Evolutionary conservation across 2,113 vertebrate species (phyloP).

Genomic region (Zosterops borbonicus): DNA sequence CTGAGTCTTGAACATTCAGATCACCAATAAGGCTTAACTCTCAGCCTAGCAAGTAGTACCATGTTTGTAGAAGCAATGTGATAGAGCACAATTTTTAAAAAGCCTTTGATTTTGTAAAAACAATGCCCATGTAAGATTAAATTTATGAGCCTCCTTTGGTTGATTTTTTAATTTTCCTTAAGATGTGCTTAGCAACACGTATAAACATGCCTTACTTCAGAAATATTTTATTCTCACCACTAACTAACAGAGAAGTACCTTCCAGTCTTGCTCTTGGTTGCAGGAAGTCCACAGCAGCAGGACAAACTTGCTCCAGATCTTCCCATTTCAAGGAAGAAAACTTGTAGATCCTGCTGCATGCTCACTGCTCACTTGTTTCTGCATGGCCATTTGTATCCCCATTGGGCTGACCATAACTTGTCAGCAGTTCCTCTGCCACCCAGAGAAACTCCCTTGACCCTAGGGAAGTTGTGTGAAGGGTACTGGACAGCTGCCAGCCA

Average conservation of each 20-base stretch:
- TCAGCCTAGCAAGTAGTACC: too few species aligned
- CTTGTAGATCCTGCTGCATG: not conserved
- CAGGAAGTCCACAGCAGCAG: not conserved
- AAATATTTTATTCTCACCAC: not conserved
- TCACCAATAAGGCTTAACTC: not conserved
- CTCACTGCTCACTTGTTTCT: not conserved
- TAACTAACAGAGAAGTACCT: not conserved
- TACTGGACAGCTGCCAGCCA: not conserved
- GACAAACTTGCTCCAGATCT: not conserved
- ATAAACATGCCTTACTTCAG: not conserved
- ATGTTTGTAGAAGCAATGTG: not conserved
- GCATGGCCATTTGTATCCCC: not conserved
- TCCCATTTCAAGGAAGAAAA: not conserved
- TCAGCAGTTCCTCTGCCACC: not conserved
- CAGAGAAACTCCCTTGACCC: not conserved
- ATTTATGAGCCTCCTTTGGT: not conserved
- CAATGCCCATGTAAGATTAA: not conserved
- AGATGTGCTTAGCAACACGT: not conserved
- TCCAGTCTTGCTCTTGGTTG: not conserved
- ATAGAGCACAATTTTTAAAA: not conserved
- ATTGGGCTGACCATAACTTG: not conserved
- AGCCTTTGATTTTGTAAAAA: not conserved
- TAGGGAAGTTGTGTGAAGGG: not conserved
- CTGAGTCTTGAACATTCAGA: not conserved
- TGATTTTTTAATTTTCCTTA: not conserved